These are phyloP conservation scores for Sebastiscus tertius DNA, from an alignment of 2,797 vertebrate genomes.

Conservation along the genomic window DNA sequence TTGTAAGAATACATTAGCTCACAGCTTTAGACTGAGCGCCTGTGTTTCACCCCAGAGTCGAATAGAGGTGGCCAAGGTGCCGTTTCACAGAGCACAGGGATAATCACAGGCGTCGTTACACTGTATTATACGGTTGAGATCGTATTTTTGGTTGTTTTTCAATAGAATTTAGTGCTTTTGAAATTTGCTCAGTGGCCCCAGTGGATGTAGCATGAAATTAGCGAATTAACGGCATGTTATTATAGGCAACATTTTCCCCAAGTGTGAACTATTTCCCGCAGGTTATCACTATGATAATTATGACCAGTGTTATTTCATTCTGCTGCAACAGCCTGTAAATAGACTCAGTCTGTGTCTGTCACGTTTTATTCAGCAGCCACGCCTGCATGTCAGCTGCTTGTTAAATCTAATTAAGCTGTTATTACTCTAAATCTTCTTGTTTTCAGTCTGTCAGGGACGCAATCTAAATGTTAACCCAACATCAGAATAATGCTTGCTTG, in stretches of 20 bases:
- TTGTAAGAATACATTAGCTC: neutral
- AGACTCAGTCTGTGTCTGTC: neutral
- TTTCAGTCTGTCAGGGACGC: neutral
- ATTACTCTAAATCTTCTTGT: neutral
- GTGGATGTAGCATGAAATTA: neutral
- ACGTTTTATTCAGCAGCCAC: neutral
- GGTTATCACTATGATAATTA: neutral
- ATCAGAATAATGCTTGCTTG: neutral
- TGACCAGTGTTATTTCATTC: neutral
- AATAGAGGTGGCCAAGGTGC: neutral
- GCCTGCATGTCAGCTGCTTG: neutral
- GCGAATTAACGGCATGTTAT: neutral
- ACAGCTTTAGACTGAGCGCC: neutral
- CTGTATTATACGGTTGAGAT: neutral
- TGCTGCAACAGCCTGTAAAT: neutral
- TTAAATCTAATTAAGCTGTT: neutral
- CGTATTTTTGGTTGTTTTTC: neutral
- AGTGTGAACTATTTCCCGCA: neutral
- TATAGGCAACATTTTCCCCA: neutral
- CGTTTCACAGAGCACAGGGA: conserved; percentile 3
- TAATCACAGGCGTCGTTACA: conserved; percentile 25
- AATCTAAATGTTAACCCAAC: neutral
- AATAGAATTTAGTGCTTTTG: neutral
- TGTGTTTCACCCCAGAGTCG: neutral
- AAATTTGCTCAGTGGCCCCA: neutral